Evolutionary conservation across 2,113 vertebrate genomes (phyloP), one percentile per base, ranked within the genome.

Genomic region (Empidonax traillii): DNA sequence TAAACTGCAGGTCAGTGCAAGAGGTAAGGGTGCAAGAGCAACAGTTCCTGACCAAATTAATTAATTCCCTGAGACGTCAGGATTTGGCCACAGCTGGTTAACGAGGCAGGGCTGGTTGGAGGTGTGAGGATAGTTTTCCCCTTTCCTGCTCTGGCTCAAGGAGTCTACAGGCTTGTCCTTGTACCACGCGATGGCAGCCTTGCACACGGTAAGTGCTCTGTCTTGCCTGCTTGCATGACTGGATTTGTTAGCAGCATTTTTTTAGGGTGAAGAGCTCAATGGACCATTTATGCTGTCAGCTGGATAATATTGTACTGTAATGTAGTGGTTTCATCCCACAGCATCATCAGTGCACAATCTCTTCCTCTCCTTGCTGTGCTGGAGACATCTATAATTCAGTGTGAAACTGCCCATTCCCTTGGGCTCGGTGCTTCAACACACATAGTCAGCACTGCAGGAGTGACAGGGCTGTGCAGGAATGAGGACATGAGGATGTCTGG

Each of bases 171-270:
- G 7, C 14, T 59, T 31, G 33, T 67, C 22, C 16, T 53, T 46
- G 49, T 25, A 28, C 89, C 95, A 22, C 47, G 52, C 5, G 95
- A 84, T 75, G 95, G 89, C 94, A 94, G 77, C 58, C 87, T 95
- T 95, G 94, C 68, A 84, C 87, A 3, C 33, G 4, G 12, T 6
- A 80, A 16, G 25, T 8, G n/a, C 52, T 41, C 33, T 8, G 5
- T 6, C 14, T 14, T 47, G 19, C 41, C 65, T 19, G 39, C 37
- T 76, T 8, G 21, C 49, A 2, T 15, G 72, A 3, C 33, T 82
- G 53, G 23, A 58, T 86, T 68, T 55, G 51, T 80, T 28, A 2
- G 52, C 71, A 87, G 5, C 9, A 2, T 35, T 24, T 59, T 90
- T 59, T 81, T 49, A 43, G 65, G 30, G 28, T 72, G 62, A 76